Percentiles rank a stretch among this genome's conserved stretches.
These are phyloP conservation scores for Drosophila sturtevanti DNA, from an alignment of 1,140 invertebrate genomes.

Conservation along the genomic window DNA sequence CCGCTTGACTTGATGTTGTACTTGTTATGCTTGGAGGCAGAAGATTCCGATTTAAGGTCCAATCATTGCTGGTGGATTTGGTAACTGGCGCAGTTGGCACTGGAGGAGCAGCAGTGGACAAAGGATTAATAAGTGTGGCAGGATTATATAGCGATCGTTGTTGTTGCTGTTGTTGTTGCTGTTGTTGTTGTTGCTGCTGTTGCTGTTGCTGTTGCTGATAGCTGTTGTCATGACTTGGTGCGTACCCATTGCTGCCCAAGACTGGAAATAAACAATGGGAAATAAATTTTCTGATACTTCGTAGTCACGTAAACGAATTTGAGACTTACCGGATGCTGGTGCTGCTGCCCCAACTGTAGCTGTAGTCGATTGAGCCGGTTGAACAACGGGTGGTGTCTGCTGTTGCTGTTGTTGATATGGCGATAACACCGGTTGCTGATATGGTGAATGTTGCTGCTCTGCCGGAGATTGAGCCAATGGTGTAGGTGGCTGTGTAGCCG, in stretches of 20 bases:
- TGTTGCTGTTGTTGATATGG: slow-evolving; percentile 66
- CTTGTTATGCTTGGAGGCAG: slow-evolving; percentile 51
- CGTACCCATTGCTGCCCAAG: slow-evolving; percentile 52
- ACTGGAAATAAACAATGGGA: slow-evolving; percentile 14
- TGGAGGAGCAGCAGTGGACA: slow-evolving; percentile 25
- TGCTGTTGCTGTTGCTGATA: too few species aligned
- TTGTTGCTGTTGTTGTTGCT: slow-evolving; percentile 52
- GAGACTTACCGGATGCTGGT: slow-evolving; percentile 50
- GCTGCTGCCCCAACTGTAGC: slow-evolving; percentile 45
- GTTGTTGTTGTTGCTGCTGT: too few species aligned
- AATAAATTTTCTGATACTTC: neutral
- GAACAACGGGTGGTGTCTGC: neutral
- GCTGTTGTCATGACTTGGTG: slow-evolving; percentile 39
- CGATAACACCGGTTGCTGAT: slow-evolving; percentile 72
- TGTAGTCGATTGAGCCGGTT: slow-evolving; percentile 22
- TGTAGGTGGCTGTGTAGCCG: slow-evolving; percentile 71
- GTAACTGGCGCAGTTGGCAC: slow-evolving; percentile 24
- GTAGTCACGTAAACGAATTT: neutral
- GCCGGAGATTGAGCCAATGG: slow-evolving; percentile 67
- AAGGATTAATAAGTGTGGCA: slow-evolving; percentile 61
- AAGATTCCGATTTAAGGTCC: slow-evolving; percentile 58
- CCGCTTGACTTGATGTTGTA: slow-evolving; percentile 27
- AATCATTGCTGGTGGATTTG: slow-evolving; percentile 53
- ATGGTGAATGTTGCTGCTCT: slow-evolving; percentile 79
- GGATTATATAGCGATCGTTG: slow-evolving; percentile 63